Base-by-base conservation (phyloP, 2,113 vertebrate genomes). In the Sclerurus mexicanus region DNA sequence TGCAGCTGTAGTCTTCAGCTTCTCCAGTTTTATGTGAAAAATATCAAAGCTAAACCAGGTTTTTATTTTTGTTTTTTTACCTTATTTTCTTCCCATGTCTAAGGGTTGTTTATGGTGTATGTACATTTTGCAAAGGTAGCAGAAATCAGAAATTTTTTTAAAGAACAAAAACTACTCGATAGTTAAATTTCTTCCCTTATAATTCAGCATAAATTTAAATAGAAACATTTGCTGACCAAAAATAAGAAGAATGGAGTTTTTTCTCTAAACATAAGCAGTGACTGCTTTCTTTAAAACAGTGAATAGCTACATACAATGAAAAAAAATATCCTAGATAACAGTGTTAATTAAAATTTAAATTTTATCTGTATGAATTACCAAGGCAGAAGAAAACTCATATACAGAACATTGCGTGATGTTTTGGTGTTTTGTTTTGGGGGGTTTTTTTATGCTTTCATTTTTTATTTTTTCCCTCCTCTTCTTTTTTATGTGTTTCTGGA, bases 321-420 rank as follows among this genome's bases (percentile, higher is more conserved):
- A 96, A 80, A 84, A 76, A 39, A 14, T 67, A 72, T 23, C 24
- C 20, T 59, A 90, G 72, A 96, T 89, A 96, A 59, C 17, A 56
- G 13, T n/a, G 37, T 90, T 97, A 97, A 91, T 91, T 94, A 95
- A 91, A 96, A 66, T 77, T 96, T 89, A 93, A 85, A 97, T 89
- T 97, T 37, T 82, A 88, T 93, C 67, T 87, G 5, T 82, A 85
- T 72, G 76, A 96, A 96, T 81, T 78, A 79, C 66, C 44, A 87
- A 95, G 56, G 64, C 55, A 95, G 49, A 74, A 84, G 37, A 59
- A 81, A 96, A 75, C 66, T 85, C 53, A 52, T 77, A 92, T 30
- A 68, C 12, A 93, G 69, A 95, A 74, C 7, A 49, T 10, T 47
- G 35, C 58, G 76, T 90, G 86, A 87, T 93, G 25, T 52, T 93